These are phyloP conservation scores for Bufotes viridis DNA, from an alignment of 2,797 vertebrate genomes.

Conservation along the genomic window DNA sequence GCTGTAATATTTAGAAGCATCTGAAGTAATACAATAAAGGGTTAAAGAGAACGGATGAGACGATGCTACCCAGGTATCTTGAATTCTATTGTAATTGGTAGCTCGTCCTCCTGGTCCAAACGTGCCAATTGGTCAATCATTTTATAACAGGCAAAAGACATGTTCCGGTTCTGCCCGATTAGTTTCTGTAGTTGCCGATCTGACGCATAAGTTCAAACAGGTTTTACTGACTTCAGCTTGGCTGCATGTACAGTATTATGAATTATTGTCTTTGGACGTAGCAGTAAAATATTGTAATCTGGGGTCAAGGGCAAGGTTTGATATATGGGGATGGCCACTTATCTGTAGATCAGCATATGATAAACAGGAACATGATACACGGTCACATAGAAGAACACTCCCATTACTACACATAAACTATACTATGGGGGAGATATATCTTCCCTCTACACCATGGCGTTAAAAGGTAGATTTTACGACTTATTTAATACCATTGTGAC, in stretches of 20 bases:
- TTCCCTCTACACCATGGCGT: no score
- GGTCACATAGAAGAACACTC: no score
- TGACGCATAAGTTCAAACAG: not conserved
- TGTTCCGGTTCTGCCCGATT: not conserved
- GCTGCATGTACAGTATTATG: not conserved
- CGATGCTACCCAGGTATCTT: not conserved
- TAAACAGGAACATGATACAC: no score
- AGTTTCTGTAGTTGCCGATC: not conserved
- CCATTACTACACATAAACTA: no score
- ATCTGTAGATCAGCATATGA: no score
- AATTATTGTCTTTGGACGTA: no score
- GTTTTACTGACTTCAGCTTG: not conserved
- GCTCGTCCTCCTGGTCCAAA: not conserved
- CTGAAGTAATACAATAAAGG: not conserved
- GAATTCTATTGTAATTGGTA: not conserved
- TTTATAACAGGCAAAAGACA: slow-evolving; percentile 16
- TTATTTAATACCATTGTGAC: no score
- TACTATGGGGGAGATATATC: no score
- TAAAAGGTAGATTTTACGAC: no score
- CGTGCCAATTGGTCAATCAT: not conserved
- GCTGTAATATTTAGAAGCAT: slow-evolving; percentile 8
- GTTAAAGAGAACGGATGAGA: not conserved
- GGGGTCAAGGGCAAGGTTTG: no score
- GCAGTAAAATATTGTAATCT: not conserved
- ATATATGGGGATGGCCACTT: no score